Conservation (phyloP, 92 coral and sea anemone genomes). For the Paramuricea clavata region DNA sequence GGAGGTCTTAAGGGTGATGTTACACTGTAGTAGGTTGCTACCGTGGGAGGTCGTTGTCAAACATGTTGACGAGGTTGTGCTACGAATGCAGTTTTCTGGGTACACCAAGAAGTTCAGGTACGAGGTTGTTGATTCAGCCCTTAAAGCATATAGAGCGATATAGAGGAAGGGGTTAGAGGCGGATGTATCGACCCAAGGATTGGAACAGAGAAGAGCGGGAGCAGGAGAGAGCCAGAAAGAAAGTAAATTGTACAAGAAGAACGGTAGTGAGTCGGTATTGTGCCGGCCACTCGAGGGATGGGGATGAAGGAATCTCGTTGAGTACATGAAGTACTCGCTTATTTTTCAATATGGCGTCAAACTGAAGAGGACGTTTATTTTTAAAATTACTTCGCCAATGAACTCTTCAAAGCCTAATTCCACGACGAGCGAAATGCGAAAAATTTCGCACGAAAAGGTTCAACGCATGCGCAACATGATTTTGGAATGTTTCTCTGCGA, state of each 20-base stretch:
- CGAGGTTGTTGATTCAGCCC: slow-evolving; percentile 50
- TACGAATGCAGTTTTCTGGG: slow-evolving; percentile 53
- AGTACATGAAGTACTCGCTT: too few relatives aligned
- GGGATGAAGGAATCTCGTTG: too few relatives aligned
- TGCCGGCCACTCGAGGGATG: too few relatives aligned
- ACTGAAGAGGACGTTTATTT: too few relatives aligned
- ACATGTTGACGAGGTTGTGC: slow-evolving; percentile 32
- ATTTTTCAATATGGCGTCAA: too few relatives aligned
- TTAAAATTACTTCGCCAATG: too few relatives aligned
- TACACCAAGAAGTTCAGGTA: slow-evolving; percentile 49
- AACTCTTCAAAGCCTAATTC: too few relatives aligned
- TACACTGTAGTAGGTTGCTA: slow-evolving; percentile 12
- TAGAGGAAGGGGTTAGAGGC: slow-evolving; percentile 45
- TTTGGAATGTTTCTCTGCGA: too few relatives aligned
- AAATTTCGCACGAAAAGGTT: too few relatives aligned
- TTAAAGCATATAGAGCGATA: slow-evolving; percentile 52
- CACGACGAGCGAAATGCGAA: too few relatives aligned
- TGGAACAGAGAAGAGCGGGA: slow-evolving; percentile 55
- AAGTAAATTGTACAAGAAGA: slow-evolving; percentile 43
- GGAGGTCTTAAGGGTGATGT: slow-evolving; percentile 19
- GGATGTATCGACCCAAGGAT: slow-evolving; percentile 51
- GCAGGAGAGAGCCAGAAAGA: slow-evolving; percentile 38
- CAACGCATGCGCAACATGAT: too few relatives aligned
- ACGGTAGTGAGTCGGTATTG: slow-evolving; percentile 52
- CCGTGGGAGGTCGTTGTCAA: slow-evolving; percentile 31